Percentiles rank a stretch among this genome's conserved stretches.
Evolutionary conservation across 2,113 vertebrate genomes (phyloP).

Genomic region (Syrmaticus mikado): DNA sequence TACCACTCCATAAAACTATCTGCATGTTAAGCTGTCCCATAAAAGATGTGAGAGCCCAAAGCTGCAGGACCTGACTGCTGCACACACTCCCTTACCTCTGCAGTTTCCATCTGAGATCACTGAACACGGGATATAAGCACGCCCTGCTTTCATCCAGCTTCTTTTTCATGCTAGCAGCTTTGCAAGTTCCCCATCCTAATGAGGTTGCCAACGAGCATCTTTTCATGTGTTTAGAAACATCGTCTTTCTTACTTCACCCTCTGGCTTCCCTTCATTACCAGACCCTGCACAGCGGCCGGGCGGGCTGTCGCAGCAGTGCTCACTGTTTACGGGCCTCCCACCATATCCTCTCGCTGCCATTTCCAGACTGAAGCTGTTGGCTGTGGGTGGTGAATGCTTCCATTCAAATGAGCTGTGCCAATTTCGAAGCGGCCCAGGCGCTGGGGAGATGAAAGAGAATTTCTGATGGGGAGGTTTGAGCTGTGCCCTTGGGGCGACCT

Average conservation of each 20-base stretch:
- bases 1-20: neutral
- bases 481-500: constrained; percentile 72
- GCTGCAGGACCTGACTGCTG: neutral
- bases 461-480: constrained; percentile 46
- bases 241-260: constrained; percentile 25
- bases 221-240: constrained; percentile 11
- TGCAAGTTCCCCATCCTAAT: neutral
- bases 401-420: constrained; percentile 70
- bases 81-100: constrained; percentile 23
- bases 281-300: constrained; percentile 38
- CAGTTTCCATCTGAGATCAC: neutral
- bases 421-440: constrained; percentile 56
- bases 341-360: constrained; percentile 70
- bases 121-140: neutral
- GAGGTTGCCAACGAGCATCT: constrained; percentile 11
- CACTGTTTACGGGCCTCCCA: constrained; percentile 70
- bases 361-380: constrained; percentile 71
- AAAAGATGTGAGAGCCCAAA: neutral
- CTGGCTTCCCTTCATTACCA: constrained; percentile 37
- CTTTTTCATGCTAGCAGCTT: constrained; percentile 49
- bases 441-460: constrained; percentile 74
- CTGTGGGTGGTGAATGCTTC: constrained; percentile 73
- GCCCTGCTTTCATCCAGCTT: constrained; percentile 24
- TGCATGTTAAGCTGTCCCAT: neutral
- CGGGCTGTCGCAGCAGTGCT: constrained; percentile 49